These are phyloP conservation scores for Anabas testudineus DNA, from an alignment of 2,797 vertebrate genomes.

Conservation along the genomic window DNA sequence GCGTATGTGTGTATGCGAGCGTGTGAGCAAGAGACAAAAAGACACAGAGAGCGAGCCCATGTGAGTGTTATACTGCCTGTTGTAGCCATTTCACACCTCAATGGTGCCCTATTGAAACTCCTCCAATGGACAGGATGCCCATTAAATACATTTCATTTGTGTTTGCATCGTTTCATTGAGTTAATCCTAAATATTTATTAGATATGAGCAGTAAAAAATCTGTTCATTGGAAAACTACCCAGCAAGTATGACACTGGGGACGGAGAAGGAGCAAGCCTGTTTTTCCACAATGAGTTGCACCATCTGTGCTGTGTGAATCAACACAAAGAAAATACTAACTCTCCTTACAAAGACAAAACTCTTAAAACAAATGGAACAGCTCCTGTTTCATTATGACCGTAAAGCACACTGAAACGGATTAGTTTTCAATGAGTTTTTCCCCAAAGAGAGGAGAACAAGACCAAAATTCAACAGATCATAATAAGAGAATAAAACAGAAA, in stretches of 20 bases:
- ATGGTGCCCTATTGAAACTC: constrained; percentile 75
- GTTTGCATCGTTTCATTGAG: constrained; percentile 83
- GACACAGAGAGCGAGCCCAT: constrained; percentile 55
- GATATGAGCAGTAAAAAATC: constrained; percentile 79
- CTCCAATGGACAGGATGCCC: constrained; percentile 74
- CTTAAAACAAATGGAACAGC: constrained; percentile 33
- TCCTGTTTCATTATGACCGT: constrained; percentile 35
- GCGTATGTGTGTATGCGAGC: constrained; percentile 39
- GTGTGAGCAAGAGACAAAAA: constrained; percentile 42
- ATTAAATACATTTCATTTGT: constrained; percentile 83
- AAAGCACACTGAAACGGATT: constrained; percentile 21
- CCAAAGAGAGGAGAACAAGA: constrained; percentile 1
- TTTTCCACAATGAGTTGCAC: constrained; percentile 58
- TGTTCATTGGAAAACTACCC: constrained; percentile 71
- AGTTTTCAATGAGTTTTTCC: constrained; percentile 15
- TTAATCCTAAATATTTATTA: constrained; percentile 85
- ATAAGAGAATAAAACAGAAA: constrained; percentile 60
- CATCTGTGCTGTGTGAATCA: constrained; percentile 69
- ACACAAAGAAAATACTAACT: constrained; percentile 20
- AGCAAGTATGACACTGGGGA: constrained; percentile 69
- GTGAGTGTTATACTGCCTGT: constrained; percentile 75
- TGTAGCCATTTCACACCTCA: constrained; percentile 79
- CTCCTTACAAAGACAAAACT: constrained; percentile 36
- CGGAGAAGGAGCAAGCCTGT: constrained; percentile 41
- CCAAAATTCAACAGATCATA: constrained; percentile 26